phyloP scores from a whole-genome alignment of 2,888 invertebrate species.

The Hypena proboscidalis region DNA sequence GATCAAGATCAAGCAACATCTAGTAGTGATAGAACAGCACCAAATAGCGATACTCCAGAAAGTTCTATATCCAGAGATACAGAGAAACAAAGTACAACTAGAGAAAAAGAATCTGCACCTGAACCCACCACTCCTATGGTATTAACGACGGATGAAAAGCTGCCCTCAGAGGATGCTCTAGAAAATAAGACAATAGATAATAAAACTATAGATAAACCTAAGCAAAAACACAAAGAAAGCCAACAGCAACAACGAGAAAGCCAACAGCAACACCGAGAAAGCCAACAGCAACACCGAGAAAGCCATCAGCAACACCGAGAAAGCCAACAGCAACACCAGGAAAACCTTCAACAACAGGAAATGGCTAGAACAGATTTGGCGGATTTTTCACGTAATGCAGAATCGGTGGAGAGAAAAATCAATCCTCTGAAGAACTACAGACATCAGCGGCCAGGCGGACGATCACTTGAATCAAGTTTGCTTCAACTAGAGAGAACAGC shows the following conservation, averaged over 20 bases:
- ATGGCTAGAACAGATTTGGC: conserved; percentile 33
- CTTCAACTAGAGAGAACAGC: conserved; percentile 77
- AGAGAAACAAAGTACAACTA: conserved; percentile 36
- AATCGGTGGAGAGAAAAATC: conserved; percentile 69
- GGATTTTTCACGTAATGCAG: conserved; percentile 43
- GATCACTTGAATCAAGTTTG: conserved; percentile 74
- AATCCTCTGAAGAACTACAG: conserved; percentile 80
- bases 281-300: too few species aligned
- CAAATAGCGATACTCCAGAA: conserved; percentile 26
- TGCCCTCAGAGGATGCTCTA: conserved; percentile 72
- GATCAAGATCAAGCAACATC: conserved; percentile 27
- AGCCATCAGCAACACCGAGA: too few species aligned
- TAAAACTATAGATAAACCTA: conserved; percentile 41
- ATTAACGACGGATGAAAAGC: conserved; percentile 75
- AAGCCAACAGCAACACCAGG: too few species aligned
- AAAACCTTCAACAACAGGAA: too few species aligned
- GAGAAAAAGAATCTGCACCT: conserved; percentile 37
- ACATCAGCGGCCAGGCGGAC: conserved; percentile 70
- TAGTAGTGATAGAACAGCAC: too few species aligned
- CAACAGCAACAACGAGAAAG: too few species aligned
- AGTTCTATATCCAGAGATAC: conserved; percentile 29
- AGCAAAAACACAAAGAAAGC: too few species aligned
- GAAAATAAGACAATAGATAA: conserved; percentile 60
- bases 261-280: too few species aligned
- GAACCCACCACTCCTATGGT: conserved; percentile 56